Base-by-base conservation (phyloP, 1,140 invertebrate species). In the Danaus melanippus region DNA sequence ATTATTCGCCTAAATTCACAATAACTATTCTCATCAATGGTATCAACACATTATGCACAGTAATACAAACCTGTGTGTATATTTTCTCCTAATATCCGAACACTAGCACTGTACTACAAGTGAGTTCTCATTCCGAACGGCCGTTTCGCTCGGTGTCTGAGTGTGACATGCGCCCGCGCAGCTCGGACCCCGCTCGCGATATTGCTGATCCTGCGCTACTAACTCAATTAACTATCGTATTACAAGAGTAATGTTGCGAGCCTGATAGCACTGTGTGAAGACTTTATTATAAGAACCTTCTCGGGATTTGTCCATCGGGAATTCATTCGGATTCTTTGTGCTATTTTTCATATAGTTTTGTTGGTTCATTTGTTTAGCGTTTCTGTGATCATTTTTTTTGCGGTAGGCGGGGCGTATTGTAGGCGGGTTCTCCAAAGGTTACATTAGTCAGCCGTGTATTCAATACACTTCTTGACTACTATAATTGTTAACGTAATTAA, bases 381-480 rank as follows among this genome's bases (percentile, higher is more conserved):
- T 32, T 32, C 21, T 32, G 21, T 32, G 21, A 32, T 7, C 2
- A n/a, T 21, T 32, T 32, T 32, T 81, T 75, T 76, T 75, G 53
- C 60, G 60, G 82, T 85, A 71, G 82, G 79, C 82, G 79, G 82
- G 76, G 79, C 82, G 57, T 64, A 53, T 74, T 74, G 58, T 68
- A 63, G 68, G 56, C 64, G 68, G 81, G 79, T 78, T 42, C 58
- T 50, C 61, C 71, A 66, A 80, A 83, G 76, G 76, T 48, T 69
- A 47, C 42, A 66, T 69, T 65, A 55, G 53, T 68, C 60, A 63
- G 46, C 46, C 10, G 12, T 45, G 42, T 11, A 50, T 12, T 54
- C 40, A 50, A 42, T 51, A 41, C 43, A 32, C 21, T 32, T 32
- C 0, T 32, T 32, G 21, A 32, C 21, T 32, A 32, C 21, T 32